phyloP scores from a whole-genome alignment of 2,113 vertebrate genomes.

The Pao palembangensis region DNA sequence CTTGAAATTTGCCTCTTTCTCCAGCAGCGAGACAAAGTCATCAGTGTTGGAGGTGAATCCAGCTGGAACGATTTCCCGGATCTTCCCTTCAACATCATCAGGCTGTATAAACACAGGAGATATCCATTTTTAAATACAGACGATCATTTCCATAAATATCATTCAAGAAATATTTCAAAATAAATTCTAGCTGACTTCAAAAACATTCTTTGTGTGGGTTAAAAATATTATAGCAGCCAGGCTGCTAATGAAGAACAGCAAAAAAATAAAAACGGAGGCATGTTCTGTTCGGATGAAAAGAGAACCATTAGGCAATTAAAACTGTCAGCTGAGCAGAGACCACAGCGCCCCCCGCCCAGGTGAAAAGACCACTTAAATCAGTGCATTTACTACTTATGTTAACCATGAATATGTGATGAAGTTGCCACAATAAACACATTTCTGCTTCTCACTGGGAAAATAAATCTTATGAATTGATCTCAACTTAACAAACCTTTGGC shows the following conservation, averaged over 20 bases:
- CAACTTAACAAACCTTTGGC: slow-evolving; percentile 96
- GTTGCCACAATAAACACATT: slow-evolving; percentile 96
- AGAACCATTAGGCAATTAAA: slow-evolving; percentile 87
- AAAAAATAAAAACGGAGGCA: slow-evolving; percentile 49
- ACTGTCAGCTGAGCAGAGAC: slow-evolving; percentile 96
- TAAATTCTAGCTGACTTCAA: too few species aligned
- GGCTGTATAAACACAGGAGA: slow-evolving; percentile 69
- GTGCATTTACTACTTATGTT: slow-evolving; percentile 99
- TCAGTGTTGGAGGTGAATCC: slow-evolving; percentile 90
- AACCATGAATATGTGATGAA: slow-evolving; percentile 99
- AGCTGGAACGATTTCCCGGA: slow-evolving; percentile 88
- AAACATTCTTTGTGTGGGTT: too few species aligned
- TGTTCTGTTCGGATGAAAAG: slow-evolving; percentile 67
- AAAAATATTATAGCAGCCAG: slow-evolving; percentile 18
- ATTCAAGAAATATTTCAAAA: not conserved
- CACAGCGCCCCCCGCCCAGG: slow-evolving; percentile 55
- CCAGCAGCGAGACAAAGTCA: slow-evolving; percentile 90
- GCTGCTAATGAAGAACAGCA: slow-evolving; percentile 21
- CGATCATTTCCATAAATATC: not conserved
- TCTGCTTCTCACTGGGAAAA: slow-evolving; percentile 98
- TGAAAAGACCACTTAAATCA: slow-evolving; percentile 97
- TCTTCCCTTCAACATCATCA: slow-evolving; percentile 92
- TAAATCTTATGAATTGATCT: slow-evolving; percentile 99
- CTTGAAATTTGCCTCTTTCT: slow-evolving; percentile 95
- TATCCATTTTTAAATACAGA: not conserved